Conservation (phyloP, 2,113 vertebrate species). For the Peromyscus leucopus region DNA sequence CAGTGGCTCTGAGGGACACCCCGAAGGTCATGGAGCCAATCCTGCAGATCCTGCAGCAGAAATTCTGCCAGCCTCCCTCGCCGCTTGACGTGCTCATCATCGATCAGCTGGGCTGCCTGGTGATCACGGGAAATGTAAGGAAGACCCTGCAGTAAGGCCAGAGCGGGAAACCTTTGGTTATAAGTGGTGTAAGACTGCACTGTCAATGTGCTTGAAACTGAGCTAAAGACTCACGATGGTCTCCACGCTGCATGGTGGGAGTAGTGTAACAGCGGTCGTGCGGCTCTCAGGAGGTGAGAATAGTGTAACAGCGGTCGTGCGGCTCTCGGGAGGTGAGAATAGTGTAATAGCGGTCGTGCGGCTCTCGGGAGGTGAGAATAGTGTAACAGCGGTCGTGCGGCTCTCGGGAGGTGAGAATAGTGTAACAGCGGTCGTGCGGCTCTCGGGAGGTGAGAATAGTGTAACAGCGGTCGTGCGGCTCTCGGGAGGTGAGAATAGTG, state of each 20-base stretch:
- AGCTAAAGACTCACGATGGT: neutral
- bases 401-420: no score
- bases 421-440: no score
- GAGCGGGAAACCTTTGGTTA: neutral
- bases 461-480: no score
- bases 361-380: no score
- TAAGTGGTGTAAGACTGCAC: neutral
- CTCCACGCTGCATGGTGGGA: neutral
- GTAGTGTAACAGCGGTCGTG: no score
- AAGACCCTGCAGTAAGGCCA: neutral
- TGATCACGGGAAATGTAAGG: conserved; percentile 97
- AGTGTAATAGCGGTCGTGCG: no score
- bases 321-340: neutral
- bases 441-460: no score
- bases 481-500: no score
- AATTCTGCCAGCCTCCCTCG: conserved; percentile 97
- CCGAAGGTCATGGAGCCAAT: conserved; percentile 98
- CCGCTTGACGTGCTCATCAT: conserved; percentile 96
- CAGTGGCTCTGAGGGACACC: conserved; percentile 96
- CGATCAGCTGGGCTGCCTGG: conserved; percentile 97
- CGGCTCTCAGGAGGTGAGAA: no score
- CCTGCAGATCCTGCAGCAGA: conserved; percentile 97
- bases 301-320: no score
- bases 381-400: no score
- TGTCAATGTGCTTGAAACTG: neutral